These are phyloP conservation scores for Hesperophylax magnus DNA, from an alignment of 1,140 invertebrate genomes.

Conservation along the genomic window DNA sequence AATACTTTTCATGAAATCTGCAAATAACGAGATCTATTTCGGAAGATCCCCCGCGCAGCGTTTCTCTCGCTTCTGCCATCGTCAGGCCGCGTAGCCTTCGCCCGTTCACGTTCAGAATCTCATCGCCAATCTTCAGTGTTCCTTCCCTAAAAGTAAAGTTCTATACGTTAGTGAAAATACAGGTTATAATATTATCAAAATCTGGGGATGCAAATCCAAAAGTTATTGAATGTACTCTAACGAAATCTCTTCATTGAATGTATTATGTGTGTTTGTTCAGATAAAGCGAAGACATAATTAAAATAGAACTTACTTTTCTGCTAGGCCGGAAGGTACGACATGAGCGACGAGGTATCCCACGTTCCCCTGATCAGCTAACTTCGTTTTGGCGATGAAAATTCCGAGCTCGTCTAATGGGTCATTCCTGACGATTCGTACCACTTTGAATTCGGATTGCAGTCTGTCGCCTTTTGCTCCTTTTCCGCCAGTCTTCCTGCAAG, in stretches of 20 bases:
- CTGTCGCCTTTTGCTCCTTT: constrained; percentile 67
- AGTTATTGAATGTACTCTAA: too few relatives aligned
- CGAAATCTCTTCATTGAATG: too few relatives aligned
- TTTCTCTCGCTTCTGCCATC: constrained; percentile 82
- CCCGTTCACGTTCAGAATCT: constrained; percentile 89
- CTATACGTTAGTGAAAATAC: too few relatives aligned
- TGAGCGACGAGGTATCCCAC: constrained; percentile 88
- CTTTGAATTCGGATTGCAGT: constrained; percentile 69
- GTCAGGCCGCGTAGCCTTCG: constrained; percentile 80
- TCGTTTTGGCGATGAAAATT: constrained; percentile 87
- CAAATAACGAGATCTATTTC: constrained; percentile 84
- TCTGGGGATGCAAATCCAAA: too few relatives aligned
- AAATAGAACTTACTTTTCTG: constrained; percentile 76
- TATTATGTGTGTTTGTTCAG: too few relatives aligned
- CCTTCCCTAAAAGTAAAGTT: constrained; percentile 76
- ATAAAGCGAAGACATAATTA: constrained; percentile 22
- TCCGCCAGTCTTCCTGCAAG: constrained; percentile 64
- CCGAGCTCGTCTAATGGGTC: constrained; percentile 81
- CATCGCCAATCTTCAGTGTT: constrained; percentile 82
- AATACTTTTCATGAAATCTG: constrained; percentile 61
- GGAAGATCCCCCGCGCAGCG: constrained; percentile 75
- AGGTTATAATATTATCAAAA: too few relatives aligned
- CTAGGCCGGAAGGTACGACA: constrained; percentile 83
- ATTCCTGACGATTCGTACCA: constrained; percentile 79
- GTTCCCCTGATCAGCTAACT: constrained; percentile 75